Evolutionary conservation across 2,797 vertebrate genomes (phyloP).

Genomic region (Acropternis orthonyx): DNA sequence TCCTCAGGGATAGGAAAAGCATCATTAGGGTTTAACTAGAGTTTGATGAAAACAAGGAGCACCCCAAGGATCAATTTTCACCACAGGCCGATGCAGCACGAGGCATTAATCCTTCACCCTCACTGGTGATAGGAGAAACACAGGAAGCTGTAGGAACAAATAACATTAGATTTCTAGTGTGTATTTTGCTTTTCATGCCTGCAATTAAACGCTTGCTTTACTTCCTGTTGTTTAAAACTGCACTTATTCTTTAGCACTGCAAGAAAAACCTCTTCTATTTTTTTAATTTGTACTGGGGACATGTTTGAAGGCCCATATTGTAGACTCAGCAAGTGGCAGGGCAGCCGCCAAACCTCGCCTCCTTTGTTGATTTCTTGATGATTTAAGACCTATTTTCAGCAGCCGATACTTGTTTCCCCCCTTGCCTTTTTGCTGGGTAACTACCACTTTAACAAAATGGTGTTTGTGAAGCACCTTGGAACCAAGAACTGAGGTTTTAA

Average conservation of each 20-base stretch:
- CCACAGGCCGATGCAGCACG: conserved; percentile 11
- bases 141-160: conserved; percentile 29
- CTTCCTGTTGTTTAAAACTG: conserved; percentile 66
- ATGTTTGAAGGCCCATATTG: conserved; percentile 31
- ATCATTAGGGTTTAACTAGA: conserved; percentile 33
- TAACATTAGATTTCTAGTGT: conserved; percentile 1
- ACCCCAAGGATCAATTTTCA: conserved; percentile 63
- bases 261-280: conserved; percentile 48
- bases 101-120: conserved; percentile 49
- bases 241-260: conserved; percentile 56
- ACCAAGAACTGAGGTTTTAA: neutral
- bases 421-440: neutral
- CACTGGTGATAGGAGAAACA: conserved; percentile 17
- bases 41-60: conserved; percentile 49
- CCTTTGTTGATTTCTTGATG: conserved; percentile 57
- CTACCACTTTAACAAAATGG: conserved; percentile 32
- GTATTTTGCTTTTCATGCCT: conserved; percentile 42
- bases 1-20: conserved; percentile 29
- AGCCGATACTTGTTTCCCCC: neutral
- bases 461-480: conserved; percentile 30
- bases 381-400: conserved; percentile 62
- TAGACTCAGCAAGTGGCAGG: conserved; percentile 55
- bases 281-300: conserved; percentile 14
- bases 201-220: conserved; percentile 61
- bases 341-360: conserved; percentile 49